phyloP scores from a whole-genome alignment of 2,888 invertebrate species.

The Mesorhabditis spiculigera region DNA sequence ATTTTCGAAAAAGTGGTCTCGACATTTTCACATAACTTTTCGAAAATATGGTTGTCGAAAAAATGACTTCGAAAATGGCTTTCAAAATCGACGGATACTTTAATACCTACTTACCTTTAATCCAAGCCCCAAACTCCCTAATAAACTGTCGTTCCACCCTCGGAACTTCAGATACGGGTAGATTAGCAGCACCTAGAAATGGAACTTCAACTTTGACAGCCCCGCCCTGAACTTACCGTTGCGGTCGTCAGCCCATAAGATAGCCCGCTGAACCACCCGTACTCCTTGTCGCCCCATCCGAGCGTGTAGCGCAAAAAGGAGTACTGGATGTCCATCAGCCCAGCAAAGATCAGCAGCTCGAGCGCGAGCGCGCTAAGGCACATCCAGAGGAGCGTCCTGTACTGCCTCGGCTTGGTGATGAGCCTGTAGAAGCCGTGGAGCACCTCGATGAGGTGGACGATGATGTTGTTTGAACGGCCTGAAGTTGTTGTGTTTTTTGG shows the following conservation, averaged over 20 bases:
- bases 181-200: not conserved
- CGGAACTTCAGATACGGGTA: not conserved
- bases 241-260: slow-evolving; percentile 43
- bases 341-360: slow-evolving; percentile 40
- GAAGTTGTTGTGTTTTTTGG: not conserved
- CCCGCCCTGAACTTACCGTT: slow-evolving; percentile 22
- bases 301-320: slow-evolving; percentile 47
- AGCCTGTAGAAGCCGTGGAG: slow-evolving; percentile 27
- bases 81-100: too few species aligned
- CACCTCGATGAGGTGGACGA: slow-evolving; percentile 10
- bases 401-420: slow-evolving; percentile 22
- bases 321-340: slow-evolving; percentile 47
- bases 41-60: too few species aligned
- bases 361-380: slow-evolving; percentile 44
- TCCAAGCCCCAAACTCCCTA: not conserved
- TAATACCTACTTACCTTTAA: not conserved
- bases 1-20: too few species aligned
- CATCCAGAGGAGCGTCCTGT: slow-evolving; percentile 24
- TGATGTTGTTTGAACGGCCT: not conserved
- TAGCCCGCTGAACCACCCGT: slow-evolving; percentile 52
- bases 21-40: too few species aligned
- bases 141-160: slow-evolving; percentile 1
- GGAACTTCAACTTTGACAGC: too few species aligned
- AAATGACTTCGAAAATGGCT: not conserved
- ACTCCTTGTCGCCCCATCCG: slow-evolving; percentile 51